Evolutionary conservation across 2,888 invertebrate genomes (phyloP).

Genomic region (Cheilosia variabilis): DNA sequence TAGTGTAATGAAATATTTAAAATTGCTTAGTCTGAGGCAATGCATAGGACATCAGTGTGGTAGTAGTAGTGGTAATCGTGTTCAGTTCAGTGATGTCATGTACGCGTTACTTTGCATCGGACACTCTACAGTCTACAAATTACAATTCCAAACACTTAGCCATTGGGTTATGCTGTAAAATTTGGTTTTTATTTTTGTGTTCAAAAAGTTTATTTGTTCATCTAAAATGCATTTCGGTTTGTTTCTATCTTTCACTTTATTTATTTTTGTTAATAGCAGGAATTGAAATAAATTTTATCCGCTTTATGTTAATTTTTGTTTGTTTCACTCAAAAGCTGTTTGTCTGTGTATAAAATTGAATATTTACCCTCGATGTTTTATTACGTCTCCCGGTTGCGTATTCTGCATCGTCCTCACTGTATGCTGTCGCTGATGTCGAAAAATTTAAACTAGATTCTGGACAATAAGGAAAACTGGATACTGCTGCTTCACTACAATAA

Average conservation of each 20-base stretch:
- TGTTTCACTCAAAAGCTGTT: constrained; percentile 43
- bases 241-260: constrained; percentile 78
- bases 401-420: constrained; percentile 90
- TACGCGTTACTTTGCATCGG: background rate
- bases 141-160: constrained; percentile 48
- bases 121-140: constrained; percentile 13
- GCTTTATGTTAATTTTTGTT: constrained; percentile 41
- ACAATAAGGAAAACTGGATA: constrained; percentile 84
- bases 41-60: constrained; percentile 23
- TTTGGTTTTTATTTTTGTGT: constrained; percentile 7
- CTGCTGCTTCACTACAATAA: constrained; percentile 83
- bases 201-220: constrained; percentile 9
- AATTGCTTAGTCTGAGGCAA: constrained; percentile 25
- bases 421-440: constrained; percentile 86
- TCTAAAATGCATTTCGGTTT: constrained; percentile 59
- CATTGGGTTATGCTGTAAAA: constrained; percentile 57
- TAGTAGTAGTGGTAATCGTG: constrained; percentile 23
- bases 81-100: constrained; percentile 4
- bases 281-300: constrained; percentile 50
- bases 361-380: constrained; percentile 88
- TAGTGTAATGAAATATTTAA: background rate
- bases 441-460: constrained; percentile 86
- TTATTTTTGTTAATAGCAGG: constrained; percentile 36
- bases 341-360: constrained; percentile 77
- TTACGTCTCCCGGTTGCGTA: constrained; percentile 89